Conservation (phyloP, 2,888 invertebrate genomes). For the Alviniconcha strummeri region DNA sequence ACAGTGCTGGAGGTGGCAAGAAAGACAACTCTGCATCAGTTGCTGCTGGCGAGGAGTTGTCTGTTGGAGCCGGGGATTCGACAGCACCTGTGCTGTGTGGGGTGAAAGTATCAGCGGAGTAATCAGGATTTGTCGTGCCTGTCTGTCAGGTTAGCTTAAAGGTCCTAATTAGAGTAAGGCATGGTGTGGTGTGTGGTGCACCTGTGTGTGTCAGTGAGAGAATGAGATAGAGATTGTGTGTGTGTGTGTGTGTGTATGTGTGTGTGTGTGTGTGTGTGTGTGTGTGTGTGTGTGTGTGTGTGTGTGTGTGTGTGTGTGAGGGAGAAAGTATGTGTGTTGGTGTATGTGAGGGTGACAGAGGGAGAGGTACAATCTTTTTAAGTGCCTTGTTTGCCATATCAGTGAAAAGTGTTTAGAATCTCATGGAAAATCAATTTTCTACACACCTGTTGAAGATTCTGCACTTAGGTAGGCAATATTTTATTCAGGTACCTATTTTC, state of each 20-base stretch:
- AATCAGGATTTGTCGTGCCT: too few species aligned
- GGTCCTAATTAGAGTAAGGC: too few species aligned
- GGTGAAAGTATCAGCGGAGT: too few species aligned
- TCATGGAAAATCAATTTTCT: too few species aligned
- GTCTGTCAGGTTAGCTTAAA: too few species aligned
- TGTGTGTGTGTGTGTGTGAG: not conserved
- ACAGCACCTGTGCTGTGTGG: not conserved
- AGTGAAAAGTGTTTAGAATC: too few species aligned
- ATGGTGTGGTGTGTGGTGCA: too few species aligned
- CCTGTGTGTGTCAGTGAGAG: not conserved
- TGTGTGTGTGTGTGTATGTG: not conserved
- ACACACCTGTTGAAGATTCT: too few species aligned
- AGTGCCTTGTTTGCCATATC: too few species aligned
- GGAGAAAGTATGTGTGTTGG: not conserved
- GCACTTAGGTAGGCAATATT: too few species aligned
- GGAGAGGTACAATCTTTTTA: too few species aligned
- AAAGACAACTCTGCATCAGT: conserved; percentile 13
- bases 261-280: conserved; percentile 3
- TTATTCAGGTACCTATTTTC: too few species aligned
- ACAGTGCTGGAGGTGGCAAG: conserved; percentile 13
- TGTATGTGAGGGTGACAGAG: not conserved
- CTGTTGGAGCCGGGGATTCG: not conserved
- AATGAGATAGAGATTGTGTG: not conserved
- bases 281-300: conserved; percentile 2
- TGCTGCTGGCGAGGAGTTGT: not conserved